Base-by-base conservation (phyloP, 2,888 invertebrate genomes). In the Agrochola lota region DNA sequence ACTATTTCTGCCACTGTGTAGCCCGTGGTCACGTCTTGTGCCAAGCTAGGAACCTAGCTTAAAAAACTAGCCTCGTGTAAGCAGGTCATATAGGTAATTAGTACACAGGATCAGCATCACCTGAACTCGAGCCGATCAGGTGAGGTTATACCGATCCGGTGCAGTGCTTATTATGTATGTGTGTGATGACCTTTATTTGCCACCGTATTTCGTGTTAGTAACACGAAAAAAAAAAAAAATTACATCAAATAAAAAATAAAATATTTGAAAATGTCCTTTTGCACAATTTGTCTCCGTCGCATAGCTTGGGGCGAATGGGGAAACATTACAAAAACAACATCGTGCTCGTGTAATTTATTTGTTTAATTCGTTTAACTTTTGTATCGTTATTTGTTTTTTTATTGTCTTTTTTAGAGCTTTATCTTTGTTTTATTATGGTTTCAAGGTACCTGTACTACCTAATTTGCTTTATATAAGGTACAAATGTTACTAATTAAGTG, bases 331-430 rank as follows among this genome's bases (percentile, higher is more conserved):
- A 59, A 72, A 77, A 68, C 64, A 80, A 68, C 49, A 23, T 11
- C 35, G n/a, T 55, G 46, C 55, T 46, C 40, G 46, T 60, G 78
- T 72, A 71, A 83, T 84, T 84, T 74, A 84, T 83, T 74, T 80
- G 63, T 63, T 73, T 73, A 78, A 81, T 81, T 78, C 52, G 67
- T 74, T 84, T 64, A 52, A 79, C 80, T 82, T 82, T 68, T 63
- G 49, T 57, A 52, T 64, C 43, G 66, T 64, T 72, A 43, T 67
- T 73, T 72, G 62, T 49, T 59, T 55, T 80, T 81, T 78, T 78
- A 83, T 46, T 43, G 43, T 62, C 60, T 20, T 69, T 75, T 71
- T 83, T 73, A 57, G 8, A 70, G 35, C 15, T 71, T 82, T 68
- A 35, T 67, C 20, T 63, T 68, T 81, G 63, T 81, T 60, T 76